These are phyloP conservation scores for Tetragnatha montana DNA, from an alignment of 2,888 invertebrate genomes.

Conservation along the genomic window DNA sequence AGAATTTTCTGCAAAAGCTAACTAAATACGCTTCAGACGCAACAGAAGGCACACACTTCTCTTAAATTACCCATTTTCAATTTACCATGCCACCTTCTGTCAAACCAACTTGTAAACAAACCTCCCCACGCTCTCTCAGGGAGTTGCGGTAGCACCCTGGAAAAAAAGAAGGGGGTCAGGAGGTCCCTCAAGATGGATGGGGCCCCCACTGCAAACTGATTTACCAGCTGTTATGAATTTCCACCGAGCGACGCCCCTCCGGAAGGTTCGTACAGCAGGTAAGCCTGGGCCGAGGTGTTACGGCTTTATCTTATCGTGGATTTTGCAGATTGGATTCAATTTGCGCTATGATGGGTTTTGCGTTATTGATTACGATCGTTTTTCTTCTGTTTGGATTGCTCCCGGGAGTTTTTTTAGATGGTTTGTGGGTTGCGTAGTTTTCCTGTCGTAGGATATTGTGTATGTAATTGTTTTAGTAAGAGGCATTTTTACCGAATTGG, in stretches of 20 bases:
- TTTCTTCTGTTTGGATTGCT: not conserved
- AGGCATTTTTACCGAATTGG: no score
- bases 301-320: constrained; percentile 15
- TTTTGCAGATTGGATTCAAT: not conserved
- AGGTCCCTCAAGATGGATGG: constrained; percentile 50
- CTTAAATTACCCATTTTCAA: not conserved
- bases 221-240: constrained; percentile 67
- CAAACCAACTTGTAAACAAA: not conserved
- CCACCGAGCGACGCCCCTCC: constrained; percentile 41
- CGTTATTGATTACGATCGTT: no score
- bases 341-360: no score
- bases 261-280: constrained; percentile 27
- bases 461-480: no score
- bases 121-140: not conserved
- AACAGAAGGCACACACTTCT: not conserved
- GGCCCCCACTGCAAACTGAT: constrained; percentile 60
- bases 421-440: not conserved
- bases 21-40: no score
- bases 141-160: constrained; percentile 8
- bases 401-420: not conserved
- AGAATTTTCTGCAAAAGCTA: no score
- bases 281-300: constrained; percentile 4
- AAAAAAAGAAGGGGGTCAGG: constrained; percentile 41
- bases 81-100: not conserved
- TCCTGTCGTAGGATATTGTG: not conserved